Conservation (phyloP, 2,797 vertebrate species). For the Anniella stebbinsi region DNA sequence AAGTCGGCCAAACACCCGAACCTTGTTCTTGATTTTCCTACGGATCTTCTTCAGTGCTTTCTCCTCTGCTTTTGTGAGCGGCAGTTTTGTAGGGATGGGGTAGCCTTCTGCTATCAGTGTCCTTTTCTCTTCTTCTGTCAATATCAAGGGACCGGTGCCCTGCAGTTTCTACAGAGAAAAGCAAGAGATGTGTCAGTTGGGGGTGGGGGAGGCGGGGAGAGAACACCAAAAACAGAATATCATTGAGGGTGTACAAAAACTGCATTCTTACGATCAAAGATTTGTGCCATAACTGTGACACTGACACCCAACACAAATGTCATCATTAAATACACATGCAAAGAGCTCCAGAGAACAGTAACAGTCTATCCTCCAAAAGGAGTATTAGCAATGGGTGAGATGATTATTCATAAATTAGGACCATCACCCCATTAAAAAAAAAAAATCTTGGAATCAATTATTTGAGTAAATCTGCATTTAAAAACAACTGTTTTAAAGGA, state of each 20-base stretch:
- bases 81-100: conserved; percentile 95
- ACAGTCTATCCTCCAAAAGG: not conserved
- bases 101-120: conserved; percentile 97
- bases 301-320: not conserved
- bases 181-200: not conserved
- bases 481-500: not conserved
- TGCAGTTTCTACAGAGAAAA: conserved; percentile 89
- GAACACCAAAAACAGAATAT: not conserved
- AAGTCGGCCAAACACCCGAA: conserved; percentile 63
- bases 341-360: conserved; percentile 24
- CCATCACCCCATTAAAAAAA: not conserved
- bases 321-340: not conserved
- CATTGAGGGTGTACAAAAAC: not conserved
- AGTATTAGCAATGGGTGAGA: not conserved
- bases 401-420: not conserved
- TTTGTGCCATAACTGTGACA: not conserved
- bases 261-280: not conserved
- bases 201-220: not conserved
- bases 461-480: not conserved
- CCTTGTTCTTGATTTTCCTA: conserved; percentile 99
- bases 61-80: conserved; percentile 96
- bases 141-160: conserved; percentile 93
- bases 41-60: conserved; percentile 99
- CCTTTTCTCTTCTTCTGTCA: conserved; percentile 97
- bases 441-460: not conserved